Base-by-base conservation (phyloP, 2,113 vertebrate genomes). In the Nesospiza acunhae region DNA sequence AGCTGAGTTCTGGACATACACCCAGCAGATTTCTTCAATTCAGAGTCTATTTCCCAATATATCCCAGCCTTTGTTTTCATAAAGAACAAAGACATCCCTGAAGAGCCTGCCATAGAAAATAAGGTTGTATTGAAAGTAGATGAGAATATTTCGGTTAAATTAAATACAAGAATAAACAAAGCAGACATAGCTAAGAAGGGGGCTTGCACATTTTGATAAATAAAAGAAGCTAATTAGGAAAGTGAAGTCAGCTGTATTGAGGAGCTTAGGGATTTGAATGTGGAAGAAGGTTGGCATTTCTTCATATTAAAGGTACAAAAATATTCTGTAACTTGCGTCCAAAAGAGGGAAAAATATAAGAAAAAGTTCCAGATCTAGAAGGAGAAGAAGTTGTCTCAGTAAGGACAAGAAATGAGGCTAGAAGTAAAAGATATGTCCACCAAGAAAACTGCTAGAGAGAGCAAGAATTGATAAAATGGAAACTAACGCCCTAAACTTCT, bases 211-310 rank as follows among this genome's bases (percentile, higher is more conserved):
- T 84, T 91, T 82, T 73, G 52, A 84, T 76, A 91, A 94, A 87
- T 70, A 89, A 68, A 91, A 84, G 28, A 82, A 91, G 41, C 13
- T 91, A 93, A 94, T 93, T 95, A 94, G 39, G 50, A 90, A 91
- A 91, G 68, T 55, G 50, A 78, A 77, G 49, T 87, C 52, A 75
- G 26, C 46, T 72, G 27, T 49, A 84, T 31, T 69, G 70, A 90
- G 78, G 44, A 79, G 31, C 53, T 76, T 58, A 85, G 85, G 70
- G 66, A 91, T 41, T 63, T 85, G 31, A 84, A 59, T 60, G 49
- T 56, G 62, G 39, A 82, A 7, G 49, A 85, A 79, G 18, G 3
- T 46, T 93, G 82, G 46, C 22, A 83, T 76, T 91, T 82, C 62
- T 87, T 91, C 49, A 41, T 75, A 64, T 37, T 79, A 73, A 84